These are phyloP conservation scores for Argya squamiceps DNA, from an alignment of 2,797 vertebrate species.

Conservation along the genomic window DNA sequence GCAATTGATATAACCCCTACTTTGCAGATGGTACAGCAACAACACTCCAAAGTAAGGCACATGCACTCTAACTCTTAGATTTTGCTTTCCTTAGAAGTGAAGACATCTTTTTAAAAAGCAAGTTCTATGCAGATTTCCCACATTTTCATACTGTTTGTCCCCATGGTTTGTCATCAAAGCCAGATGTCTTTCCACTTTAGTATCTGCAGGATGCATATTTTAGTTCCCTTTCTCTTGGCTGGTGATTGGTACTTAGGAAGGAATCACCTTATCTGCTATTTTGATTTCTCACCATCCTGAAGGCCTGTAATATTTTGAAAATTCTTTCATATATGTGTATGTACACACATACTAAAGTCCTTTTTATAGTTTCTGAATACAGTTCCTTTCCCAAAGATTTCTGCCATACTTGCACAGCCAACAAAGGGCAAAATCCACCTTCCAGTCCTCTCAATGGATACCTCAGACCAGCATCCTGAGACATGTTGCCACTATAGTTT, in stretches of 20 bases:
- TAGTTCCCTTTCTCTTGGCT: not conserved
- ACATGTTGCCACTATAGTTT: not conserved
- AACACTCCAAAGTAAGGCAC: not conserved
- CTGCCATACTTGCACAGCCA: not conserved
- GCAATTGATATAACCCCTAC: not conserved
- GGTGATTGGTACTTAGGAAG: not conserved
- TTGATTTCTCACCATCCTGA: not conserved
- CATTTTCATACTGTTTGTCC: not conserved
- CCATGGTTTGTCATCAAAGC: not conserved
- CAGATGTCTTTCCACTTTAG: not conserved
- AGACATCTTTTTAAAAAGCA: not conserved
- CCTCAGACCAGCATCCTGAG: not conserved
- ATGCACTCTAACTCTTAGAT: not conserved
- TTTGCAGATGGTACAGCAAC: not conserved
- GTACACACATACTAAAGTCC: not conserved
- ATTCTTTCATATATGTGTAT: not conserved
- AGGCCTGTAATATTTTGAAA: not conserved
- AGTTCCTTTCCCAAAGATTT: not conserved
- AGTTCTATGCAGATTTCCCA: not conserved
- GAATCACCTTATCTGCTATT: not conserved
- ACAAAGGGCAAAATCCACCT: not conserved
- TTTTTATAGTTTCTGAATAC: not conserved
- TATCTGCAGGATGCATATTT: not conserved
- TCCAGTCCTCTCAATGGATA: not conserved
- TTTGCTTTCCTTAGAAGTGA: not conserved